Base-by-base conservation (phyloP, 2,888 invertebrate genomes). In the Eledona agricola region DNA sequence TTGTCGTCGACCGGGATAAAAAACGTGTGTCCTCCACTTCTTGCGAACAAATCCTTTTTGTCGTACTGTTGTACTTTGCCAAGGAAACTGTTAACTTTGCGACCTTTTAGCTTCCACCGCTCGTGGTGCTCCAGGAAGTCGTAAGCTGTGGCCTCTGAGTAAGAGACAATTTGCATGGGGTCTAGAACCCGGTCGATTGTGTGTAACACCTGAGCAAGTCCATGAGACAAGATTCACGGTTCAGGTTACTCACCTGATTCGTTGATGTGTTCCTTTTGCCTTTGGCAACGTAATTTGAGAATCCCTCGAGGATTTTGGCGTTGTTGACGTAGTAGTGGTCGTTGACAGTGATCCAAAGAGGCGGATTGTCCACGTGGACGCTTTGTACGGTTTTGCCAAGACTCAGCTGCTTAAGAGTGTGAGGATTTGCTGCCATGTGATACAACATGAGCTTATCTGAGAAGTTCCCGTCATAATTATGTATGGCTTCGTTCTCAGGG, bases 1-100 rank as follows among this genome's bases (percentile, higher is more conserved):
- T 90, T 90, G 69, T 89, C 87, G 74, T 94, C 92, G 16, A 93
- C 85, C 2, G 94, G 93, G 61, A 95, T 86, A 71, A 95, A 90
- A 77, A 89, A 95, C 3, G 95, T 95, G 73, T 88, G 87, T 51
- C 84, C 81, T 29, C 90, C 90, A 47, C 86, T 85, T 25, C 84
- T 82, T 65, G 83, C 84, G 73, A 88, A 91, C 19, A 89, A 81
- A 45, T 84, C 81, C 66, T 84, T 83, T 73, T 64, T 34, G 17
- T 88, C 88, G 61, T 85, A 80, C 62, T 85, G 83, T 59, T 84
- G 78, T 61, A 83, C 80, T 58, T 88, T 86, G 63, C 88, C 85
- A 50, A 87, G 81, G 74, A 89, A 92, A 55, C 75, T 79, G 67
- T 51, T 45, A 2, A 69, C 59, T 6, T 57, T 54, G 13, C 60